phyloP scores from a whole-genome alignment of 2,888 invertebrate species.

The Oeneis ivallda region DNA sequence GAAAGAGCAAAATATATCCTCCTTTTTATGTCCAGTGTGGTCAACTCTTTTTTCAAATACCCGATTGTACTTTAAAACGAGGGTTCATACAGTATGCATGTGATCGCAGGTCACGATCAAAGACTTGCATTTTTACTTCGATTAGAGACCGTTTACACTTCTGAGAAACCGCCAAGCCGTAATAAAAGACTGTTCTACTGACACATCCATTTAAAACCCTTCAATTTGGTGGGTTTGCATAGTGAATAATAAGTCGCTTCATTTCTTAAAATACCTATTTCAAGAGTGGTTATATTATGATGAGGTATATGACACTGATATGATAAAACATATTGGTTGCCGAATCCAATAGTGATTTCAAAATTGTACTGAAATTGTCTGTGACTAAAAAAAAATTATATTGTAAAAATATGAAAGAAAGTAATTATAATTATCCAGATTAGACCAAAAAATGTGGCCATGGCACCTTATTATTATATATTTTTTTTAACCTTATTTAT shows the following conservation, averaged over 20 bases:
- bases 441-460: no score
- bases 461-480: no score
- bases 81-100: conserved; percentile 73
- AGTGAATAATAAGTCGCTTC: neutral
- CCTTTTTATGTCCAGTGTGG: conserved; percentile 15
- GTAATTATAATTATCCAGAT: no score
- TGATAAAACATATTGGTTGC: no score
- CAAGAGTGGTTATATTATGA: no score
- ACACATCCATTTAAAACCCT: neutral
- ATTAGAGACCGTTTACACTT: conserved; percentile 7
- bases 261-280: no score
- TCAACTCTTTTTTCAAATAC: conserved; percentile 32
- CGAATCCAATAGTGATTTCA: no score
- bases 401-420: no score
- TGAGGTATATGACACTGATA: no score
- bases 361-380: no score
- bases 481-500: no score
- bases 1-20: neutral
- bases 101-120: conserved; percentile 76
- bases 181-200: neutral
- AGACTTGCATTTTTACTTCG: conserved; percentile 65
- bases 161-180: neutral
- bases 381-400: no score
- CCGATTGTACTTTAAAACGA: conserved; percentile 45
- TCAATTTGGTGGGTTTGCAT: neutral